Percentiles rank a stretch among this genome's conserved stretches.
Conservation (phyloP, 2,888 invertebrate species). For the Trichopoda pennipes region DNA sequence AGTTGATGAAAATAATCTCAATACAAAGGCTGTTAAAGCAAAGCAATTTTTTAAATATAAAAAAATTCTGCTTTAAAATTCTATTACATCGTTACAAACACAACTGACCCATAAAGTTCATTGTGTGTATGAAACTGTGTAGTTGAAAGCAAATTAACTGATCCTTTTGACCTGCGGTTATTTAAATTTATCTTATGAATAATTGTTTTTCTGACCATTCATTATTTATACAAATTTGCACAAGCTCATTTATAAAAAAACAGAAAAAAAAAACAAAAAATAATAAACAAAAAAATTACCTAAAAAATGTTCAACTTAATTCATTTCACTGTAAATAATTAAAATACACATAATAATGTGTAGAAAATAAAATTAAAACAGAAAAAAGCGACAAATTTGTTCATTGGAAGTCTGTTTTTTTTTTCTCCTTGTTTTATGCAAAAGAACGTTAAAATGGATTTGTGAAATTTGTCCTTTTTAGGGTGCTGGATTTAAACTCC, state of each 20-base stretch:
- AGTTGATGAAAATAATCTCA: too few species aligned
- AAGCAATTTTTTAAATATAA: not conserved
- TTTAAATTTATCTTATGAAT: conserved; percentile 61
- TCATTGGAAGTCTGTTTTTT: conserved; percentile 34
- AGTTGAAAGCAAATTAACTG: conserved; percentile 57
- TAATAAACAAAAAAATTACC: not conserved
- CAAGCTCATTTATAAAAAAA: conserved; percentile 7
- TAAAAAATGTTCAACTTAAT: conserved; percentile 48
- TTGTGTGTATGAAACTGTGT: conserved; percentile 4
- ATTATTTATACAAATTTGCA: conserved; percentile 51
- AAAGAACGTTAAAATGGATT: not conserved
- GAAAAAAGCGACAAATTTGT: conserved; percentile 54
- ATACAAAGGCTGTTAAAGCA: too few species aligned
- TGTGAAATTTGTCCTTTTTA: conserved; percentile 48
- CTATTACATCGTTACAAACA: conserved; percentile 3
- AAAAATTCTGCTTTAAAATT: not conserved
- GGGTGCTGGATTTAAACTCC: not conserved
- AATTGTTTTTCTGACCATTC: conserved; percentile 60
- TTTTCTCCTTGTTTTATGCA: conserved; percentile 27
- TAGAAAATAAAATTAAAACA: conserved; percentile 17
- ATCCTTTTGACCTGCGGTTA: conserved; percentile 61
- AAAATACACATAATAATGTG: conserved; percentile 61
- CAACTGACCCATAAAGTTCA: conserved; percentile 50
- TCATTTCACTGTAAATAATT: conserved; percentile 70
- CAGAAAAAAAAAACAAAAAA: not conserved